Base-by-base conservation (phyloP, 2,797 vertebrate species). In the Fundulus diaphanus region DNA sequence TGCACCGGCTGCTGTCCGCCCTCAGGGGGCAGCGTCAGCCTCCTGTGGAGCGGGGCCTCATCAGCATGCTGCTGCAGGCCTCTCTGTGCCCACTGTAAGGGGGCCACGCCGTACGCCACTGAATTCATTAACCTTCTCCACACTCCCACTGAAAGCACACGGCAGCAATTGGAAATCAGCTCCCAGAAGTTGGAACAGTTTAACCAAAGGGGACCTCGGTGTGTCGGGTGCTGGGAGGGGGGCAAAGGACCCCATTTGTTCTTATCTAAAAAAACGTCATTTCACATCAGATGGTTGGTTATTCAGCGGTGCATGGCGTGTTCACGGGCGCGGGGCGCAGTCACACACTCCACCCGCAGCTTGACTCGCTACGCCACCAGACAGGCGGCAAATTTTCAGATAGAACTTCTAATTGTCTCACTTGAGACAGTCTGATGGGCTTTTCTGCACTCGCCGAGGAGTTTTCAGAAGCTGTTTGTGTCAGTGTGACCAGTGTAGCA, bases 111-210 rank as follows among this genome's bases (percentile, higher is more conserved):
- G 91, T 89, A 87, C 88, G 88, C 83, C 80, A 87, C 66, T 92
- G 94, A 94, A 94, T 95, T 92, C 89, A 94, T 95, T 95, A 95
- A 94, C 94, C 94, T 95, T 95, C 95, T 92, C 80, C 83, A 89
- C 88, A 82, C 89, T 92, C 92, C 89, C 88, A 85, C 70, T 85
- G 82, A 92, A 92, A 86, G 83, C 65, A 33, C 81, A 84, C 46
- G 77, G 88, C 82, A 75, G 83, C 85, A 22, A 84, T 82, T 89
- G 88, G 89, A 91, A 92, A 88, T 83, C 86, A 89, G 82, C 81
- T 82, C 82, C 74, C 68, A 86, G 82, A 87, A 82, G 87, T 88
- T 89, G 81, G 88, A 91, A 85, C 82, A 83, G 87, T 90, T 92
- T 87, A 84, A 89, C 73, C 76, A 72, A 5, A 79, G 73, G 70